Conservation (phyloP, 1,140 invertebrate species). For the Rhysida immarginata region DNA sequence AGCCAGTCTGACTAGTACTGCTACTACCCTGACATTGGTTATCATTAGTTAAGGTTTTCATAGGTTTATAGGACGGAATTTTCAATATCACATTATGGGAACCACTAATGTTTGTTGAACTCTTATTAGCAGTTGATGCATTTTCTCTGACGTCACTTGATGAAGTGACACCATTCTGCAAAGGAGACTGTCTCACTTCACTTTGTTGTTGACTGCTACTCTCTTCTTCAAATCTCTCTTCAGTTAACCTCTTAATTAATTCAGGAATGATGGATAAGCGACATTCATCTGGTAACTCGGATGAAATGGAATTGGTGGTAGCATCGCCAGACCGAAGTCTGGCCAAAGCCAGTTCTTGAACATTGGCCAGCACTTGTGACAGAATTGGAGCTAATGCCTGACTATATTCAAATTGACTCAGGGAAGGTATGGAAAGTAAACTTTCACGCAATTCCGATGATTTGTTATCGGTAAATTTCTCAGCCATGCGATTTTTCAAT, state of each 20-base stretch:
- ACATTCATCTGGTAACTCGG: constrained; percentile 15
- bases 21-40: neutral
- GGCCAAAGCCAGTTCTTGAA: constrained; percentile 17
- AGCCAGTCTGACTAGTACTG: constrained; percentile 14
- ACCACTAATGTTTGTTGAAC: constrained; percentile 16
- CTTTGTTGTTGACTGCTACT: constrained; percentile 8
- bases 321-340: constrained; percentile 3
- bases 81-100: constrained; percentile 56
- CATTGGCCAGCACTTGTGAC: constrained; percentile 18
- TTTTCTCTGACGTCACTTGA: neutral
- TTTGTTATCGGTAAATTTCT: neutral
- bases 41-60: constrained; percentile 7
- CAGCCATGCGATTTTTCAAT: constrained; percentile 33
- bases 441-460: neutral
- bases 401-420: neutral
- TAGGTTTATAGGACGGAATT: constrained; percentile 78
- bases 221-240: constrained; percentile 29
- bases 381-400: constrained; percentile 16
- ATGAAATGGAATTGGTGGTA: constrained; percentile 23
- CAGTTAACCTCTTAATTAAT: constrained; percentile 27
- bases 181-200: no score
- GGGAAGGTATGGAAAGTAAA: neutral
- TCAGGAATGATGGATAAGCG: constrained; percentile 27
- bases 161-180: constrained; percentile 3
- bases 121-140: constrained; percentile 12